A percentile compares a stretch with the other conserved stretches of the same genome.
phyloP scores from a whole-genome alignment of 1,140 invertebrate genomes.

The Arctopsyche grandis region DNA sequence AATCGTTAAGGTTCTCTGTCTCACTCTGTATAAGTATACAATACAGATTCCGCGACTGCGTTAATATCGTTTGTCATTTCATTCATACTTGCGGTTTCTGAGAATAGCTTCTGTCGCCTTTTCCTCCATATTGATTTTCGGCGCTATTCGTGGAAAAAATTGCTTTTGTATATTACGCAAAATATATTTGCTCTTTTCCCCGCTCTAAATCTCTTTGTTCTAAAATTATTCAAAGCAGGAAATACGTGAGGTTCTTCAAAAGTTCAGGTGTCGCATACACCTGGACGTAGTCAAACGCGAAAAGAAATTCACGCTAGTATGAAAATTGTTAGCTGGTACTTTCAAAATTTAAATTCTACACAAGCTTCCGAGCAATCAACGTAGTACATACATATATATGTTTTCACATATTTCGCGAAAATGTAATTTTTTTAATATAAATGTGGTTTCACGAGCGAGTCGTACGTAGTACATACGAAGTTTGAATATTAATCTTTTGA shows the following conservation, averaged over 20 bases:
- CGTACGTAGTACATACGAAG: too few species aligned
- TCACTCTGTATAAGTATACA: neutral
- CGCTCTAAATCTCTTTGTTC: conserved; percentile 1
- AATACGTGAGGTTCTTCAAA: conserved; percentile 22
- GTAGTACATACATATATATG: neutral
- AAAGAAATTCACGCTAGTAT: neutral
- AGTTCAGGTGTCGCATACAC: conserved; percentile 20
- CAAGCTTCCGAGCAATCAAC: neutral
- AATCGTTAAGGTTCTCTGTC: too few species aligned
- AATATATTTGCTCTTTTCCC: neutral
- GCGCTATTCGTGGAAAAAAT: conserved; percentile 24
- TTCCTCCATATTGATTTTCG: conserved; percentile 12
- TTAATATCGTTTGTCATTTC: conserved; percentile 39
- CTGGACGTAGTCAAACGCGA: conserved; percentile 4
- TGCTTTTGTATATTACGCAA: too few species aligned
- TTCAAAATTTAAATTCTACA: conserved; percentile 10
- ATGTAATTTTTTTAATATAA: too few species aligned
- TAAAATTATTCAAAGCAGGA: conserved; percentile 25
- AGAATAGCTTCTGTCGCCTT: conserved; percentile 31
- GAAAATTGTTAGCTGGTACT: conserved; percentile 4
- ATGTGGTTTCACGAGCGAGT: too few species aligned
- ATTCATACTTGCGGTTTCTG: conserved; percentile 17
- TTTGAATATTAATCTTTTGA: too few species aligned
- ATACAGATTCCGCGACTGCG: conserved; percentile 1
- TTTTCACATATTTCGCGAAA: too few species aligned